These are phyloP conservation scores for Thinocorus orbignyianus DNA, from an alignment of 2,113 vertebrate genomes.

Conservation along the genomic window DNA sequence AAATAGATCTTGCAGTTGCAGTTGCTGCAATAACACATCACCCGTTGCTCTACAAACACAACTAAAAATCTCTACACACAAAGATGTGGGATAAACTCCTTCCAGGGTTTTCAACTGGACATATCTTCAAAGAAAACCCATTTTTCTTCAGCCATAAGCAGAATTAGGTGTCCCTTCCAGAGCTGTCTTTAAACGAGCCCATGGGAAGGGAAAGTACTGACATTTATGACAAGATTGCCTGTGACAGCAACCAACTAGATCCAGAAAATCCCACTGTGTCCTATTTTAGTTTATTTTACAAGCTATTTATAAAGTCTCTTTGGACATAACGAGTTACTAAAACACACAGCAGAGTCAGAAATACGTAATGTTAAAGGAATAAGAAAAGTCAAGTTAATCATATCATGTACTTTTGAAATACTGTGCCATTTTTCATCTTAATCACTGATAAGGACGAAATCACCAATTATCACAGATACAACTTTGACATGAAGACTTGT, in stretches of 20 bases:
- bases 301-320: neutral
- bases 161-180: neutral
- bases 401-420: neutral
- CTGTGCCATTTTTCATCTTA: neutral
- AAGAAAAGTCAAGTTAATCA: neutral
- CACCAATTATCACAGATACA: neutral
- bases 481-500: neutral
- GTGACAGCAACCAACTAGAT: neutral
- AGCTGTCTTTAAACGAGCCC: neutral
- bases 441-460: neutral
- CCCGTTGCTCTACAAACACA: neutral
- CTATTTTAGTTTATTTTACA: constrained; percentile 2
- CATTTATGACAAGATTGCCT: neutral
- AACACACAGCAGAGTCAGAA: neutral
- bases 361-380: neutral
- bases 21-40: neutral
- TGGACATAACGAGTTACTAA: neutral
- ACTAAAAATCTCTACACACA: neutral
- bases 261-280: neutral
- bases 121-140: neutral
- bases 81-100: neutral
- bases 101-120: neutral
- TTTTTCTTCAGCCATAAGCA: neutral
- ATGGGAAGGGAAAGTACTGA: neutral
- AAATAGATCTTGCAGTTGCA: neutral